These are phyloP conservation scores for Cromileptes altivelis DNA, from an alignment of 2,113 vertebrate genomes.

Conservation along the genomic window DNA sequence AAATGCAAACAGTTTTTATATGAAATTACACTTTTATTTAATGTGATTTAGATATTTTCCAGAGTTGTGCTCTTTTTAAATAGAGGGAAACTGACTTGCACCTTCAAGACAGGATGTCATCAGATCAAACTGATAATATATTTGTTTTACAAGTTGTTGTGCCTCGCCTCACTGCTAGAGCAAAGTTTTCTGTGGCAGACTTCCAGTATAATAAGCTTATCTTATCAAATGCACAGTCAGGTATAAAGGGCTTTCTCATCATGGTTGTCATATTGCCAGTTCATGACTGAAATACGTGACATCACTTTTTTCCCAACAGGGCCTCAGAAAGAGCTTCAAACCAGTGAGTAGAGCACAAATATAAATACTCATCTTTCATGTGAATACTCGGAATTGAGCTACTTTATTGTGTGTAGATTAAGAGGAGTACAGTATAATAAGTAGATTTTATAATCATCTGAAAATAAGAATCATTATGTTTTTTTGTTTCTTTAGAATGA, in stretches of 20 bases:
- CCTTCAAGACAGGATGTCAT: neutral
- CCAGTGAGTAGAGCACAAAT: neutral
- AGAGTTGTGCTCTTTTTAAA: neutral
- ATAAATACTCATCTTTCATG: neutral
- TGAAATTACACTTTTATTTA: neutral
- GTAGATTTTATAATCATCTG: too few relatives aligned
- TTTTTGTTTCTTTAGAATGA: too few relatives aligned
- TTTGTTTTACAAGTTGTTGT: neutral
- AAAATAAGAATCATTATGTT: too few relatives aligned
- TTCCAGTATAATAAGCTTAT: neutral
- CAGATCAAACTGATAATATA: neutral
- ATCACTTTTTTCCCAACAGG: neutral
- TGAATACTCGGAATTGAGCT: neutral
- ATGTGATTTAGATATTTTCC: neutral
- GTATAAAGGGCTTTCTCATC: neutral
- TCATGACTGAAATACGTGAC: neutral
- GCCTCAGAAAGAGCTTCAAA: neutral
- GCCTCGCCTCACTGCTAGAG: too few relatives aligned
- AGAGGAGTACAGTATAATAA: too few relatives aligned
- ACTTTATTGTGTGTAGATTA: neutral
- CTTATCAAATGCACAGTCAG: neutral
- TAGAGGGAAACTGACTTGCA: neutral
- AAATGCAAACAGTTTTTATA: neutral
- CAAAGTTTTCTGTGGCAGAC: neutral
- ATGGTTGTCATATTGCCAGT: neutral